phyloP scores from a whole-genome alignment of 30 jellyfish, hydroid and myxozoan species.

The Turritopsis rubra region DNA sequence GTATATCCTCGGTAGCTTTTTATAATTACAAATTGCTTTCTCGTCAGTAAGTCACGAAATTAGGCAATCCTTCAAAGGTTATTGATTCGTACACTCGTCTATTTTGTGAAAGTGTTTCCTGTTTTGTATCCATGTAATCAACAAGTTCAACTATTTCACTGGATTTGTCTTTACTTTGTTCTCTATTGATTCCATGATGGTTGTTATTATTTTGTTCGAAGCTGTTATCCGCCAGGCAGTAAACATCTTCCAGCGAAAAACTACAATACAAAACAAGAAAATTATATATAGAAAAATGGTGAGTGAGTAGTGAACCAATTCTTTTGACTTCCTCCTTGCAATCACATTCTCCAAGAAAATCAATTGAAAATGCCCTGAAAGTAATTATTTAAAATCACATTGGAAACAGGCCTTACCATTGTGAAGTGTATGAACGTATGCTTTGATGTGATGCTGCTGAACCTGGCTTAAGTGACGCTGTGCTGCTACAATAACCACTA shows the following conservation, averaged over 20 bases:
- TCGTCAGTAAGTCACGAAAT: constrained; percentile 3
- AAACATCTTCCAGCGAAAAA: background rate
- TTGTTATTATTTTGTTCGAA: background rate
- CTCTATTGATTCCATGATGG: background rate
- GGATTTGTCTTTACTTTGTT: background rate
- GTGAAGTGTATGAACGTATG: background rate
- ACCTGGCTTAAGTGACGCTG: background rate
- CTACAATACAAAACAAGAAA: background rate
- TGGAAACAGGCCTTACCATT: background rate
- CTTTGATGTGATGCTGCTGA: background rate
- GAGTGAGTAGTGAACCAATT: too few species aligned
- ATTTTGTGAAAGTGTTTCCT: background rate
- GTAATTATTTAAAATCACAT: too few species aligned
- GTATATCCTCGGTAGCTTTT: background rate
- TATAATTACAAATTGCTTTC: background rate
- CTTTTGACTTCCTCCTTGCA: too few species aligned
- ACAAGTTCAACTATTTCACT: background rate
- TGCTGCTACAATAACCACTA: constrained; percentile 15
- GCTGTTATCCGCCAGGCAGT: background rate
- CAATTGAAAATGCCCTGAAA: background rate
- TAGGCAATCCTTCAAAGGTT: constrained; percentile 2
- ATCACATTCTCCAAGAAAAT: background rate
- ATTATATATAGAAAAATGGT: too few species aligned
- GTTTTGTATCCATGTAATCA: background rate
- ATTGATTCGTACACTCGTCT: background rate